Evolutionary conservation across 2,888 invertebrate genomes (phyloP).

Genomic region (Coleophora flavipennella): DNA sequence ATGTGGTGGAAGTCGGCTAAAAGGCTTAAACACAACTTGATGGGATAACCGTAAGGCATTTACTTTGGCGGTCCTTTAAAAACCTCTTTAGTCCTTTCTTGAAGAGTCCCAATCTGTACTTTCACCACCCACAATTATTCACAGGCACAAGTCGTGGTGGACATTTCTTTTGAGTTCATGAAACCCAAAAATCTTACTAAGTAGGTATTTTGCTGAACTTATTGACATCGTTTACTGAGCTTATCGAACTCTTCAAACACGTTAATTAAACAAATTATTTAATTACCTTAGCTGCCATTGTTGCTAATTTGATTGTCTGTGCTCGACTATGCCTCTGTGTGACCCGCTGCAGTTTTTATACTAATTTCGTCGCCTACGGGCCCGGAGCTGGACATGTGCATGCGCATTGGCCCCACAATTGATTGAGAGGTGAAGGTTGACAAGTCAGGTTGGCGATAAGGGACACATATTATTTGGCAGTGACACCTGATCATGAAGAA

Average conservation of each 20-base stretch:
- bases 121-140: too few species aligned
- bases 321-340: slow-evolving; percentile 36
- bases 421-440: slow-evolving; percentile 38
- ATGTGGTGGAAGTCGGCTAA: background rate
- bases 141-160: too few species aligned
- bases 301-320: slow-evolving; percentile 34
- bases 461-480: background rate
- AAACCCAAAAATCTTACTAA: too few species aligned
- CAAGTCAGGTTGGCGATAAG: background rate
- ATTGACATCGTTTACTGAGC: background rate
- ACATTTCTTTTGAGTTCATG: too few species aligned
- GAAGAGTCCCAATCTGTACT: too few species aligned
- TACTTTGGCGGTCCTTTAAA: too few species aligned
- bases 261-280: background rate
- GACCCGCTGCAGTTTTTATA: slow-evolving; percentile 46
- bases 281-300: slow-evolving; percentile 55
- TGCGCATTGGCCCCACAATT: slow-evolving; percentile 25
- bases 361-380: slow-evolving; percentile 8
- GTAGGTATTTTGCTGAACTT: too few species aligned
- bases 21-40: background rate
- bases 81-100: too few species aligned
- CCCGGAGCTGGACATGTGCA: slow-evolving; percentile 15
- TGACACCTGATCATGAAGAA: background rate
- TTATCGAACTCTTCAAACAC: background rate
- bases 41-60: too few species aligned